Evolutionary conservation across 2,888 invertebrate species (phyloP).

Genomic region (Limnephilus rhombicus): DNA sequence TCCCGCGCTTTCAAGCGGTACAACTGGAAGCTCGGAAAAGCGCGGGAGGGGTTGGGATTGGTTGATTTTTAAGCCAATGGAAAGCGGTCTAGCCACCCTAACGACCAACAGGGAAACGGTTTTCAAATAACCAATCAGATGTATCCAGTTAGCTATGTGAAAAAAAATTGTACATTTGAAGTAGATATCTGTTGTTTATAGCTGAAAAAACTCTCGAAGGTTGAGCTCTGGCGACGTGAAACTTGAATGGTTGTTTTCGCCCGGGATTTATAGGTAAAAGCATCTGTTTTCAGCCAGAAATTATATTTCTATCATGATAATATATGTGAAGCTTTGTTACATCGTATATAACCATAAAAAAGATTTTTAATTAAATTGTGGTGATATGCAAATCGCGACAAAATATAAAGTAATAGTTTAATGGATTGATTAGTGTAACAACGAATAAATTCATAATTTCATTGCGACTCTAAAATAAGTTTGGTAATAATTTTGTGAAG

Average conservation of each 20-base stretch:
- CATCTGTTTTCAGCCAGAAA: no score
- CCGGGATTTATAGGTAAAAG: no score
- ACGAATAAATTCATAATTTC: no score
- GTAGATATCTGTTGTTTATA: not conserved
- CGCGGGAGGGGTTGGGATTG: not conserved
- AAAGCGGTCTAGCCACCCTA: not conserved
- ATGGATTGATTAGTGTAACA: no score
- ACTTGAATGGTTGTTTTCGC: not conserved
- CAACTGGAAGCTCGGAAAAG: not conserved
- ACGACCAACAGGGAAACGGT: not conserved
- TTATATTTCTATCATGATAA: no score
- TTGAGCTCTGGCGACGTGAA: not conserved
- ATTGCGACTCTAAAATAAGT: no score
- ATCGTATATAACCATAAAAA: no score
- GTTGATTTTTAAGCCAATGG: not conserved
- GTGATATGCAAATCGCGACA: no score
- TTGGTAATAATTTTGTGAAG: no score
- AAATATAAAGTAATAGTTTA: no score
- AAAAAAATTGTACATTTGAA: not conserved
- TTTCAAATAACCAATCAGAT: not conserved
- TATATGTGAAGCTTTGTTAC: no score
- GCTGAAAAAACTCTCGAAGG: not conserved
- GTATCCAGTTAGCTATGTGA: not conserved
- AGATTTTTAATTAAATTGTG: no score
- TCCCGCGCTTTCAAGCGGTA: not conserved